phyloP scores from a whole-genome alignment of 2,113 vertebrate species.

The Ptychochromis oligacanthus region DNA sequence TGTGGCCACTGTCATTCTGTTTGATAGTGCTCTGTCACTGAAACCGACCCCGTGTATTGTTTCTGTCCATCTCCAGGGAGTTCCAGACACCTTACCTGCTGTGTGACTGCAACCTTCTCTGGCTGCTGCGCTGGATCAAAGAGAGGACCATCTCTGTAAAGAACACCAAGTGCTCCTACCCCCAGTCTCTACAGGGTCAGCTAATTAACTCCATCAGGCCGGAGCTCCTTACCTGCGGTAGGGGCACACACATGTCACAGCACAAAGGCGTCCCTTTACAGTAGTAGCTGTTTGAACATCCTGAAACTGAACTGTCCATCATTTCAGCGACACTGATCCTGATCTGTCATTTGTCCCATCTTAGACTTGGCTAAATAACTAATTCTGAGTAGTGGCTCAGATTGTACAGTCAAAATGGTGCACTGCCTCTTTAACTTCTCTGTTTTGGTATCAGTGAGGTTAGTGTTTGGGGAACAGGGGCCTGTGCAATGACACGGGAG shows the following conservation, averaged over 20 bases:
- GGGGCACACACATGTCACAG: constrained; percentile 19
- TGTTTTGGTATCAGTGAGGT: constrained; percentile 45
- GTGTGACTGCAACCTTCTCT: constrained; percentile 95
- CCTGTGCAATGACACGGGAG: constrained; percentile 64
- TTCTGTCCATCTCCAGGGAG: constrained; percentile 79
- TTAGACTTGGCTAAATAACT: constrained; percentile 15
- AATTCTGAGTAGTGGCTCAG: neutral
- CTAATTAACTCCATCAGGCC: constrained; percentile 82
- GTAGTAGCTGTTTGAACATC: neutral
- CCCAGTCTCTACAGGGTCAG: constrained; percentile 90
- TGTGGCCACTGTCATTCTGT: neutral
- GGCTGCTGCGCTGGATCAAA: constrained; percentile 92
- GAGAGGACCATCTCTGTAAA: constrained; percentile 87
- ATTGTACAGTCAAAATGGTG: constrained; percentile 8
- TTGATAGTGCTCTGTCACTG: neutral
- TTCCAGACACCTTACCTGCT: constrained; percentile 94
- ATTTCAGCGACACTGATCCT: neutral
- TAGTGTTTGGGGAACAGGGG: constrained; percentile 49
- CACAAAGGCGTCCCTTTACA: neutral
- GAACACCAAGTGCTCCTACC: constrained; percentile 92
- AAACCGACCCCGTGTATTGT: neutral
- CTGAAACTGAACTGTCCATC: neutral
- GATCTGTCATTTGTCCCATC: neutral
- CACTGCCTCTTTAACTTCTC: constrained; percentile 46
- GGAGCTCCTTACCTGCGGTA: constrained; percentile 93